Conservation (phyloP, 2,113 vertebrate genomes). For the Nipponia nippon region DNA sequence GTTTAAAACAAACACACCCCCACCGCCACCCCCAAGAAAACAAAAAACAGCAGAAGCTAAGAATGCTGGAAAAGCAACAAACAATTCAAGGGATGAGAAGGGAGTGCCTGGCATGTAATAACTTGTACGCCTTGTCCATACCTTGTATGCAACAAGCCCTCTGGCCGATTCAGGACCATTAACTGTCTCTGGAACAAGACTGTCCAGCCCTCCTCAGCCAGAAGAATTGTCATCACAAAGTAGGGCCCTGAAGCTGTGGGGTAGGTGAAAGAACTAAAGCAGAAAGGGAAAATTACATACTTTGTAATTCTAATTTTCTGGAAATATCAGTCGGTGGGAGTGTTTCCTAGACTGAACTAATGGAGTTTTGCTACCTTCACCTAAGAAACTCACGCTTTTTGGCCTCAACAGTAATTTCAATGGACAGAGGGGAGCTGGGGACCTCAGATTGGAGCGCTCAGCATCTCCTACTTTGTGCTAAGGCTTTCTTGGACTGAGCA, state of each 20-base stretch:
- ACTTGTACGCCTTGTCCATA: slow-evolving; percentile 47
- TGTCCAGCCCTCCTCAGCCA: slow-evolving; percentile 68
- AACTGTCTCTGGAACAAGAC: slow-evolving; percentile 69
- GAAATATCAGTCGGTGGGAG: slow-evolving; percentile 8
- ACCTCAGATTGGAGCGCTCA: background rate
- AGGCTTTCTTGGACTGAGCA: background rate
- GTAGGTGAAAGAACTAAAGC: slow-evolving; percentile 68
- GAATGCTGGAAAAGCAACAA: slow-evolving; percentile 43
- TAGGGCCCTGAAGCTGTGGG: slow-evolving; percentile 63
- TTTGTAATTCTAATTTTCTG: slow-evolving; percentile 43
- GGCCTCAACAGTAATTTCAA: background rate
- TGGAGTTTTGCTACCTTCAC: background rate
- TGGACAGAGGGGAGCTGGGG: background rate
- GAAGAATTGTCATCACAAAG: slow-evolving; percentile 72
- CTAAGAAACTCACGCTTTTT: background rate
- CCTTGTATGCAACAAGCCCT: slow-evolving; percentile 70
- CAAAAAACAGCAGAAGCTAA: background rate
- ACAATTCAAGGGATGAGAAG: slow-evolving; percentile 17
- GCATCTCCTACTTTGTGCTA: background rate
- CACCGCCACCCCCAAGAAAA: background rate
- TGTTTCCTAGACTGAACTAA: background rate
- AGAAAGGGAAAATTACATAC: slow-evolving; percentile 67
- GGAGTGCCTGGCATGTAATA: slow-evolving; percentile 41
- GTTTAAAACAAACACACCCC: background rate
- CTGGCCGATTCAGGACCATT: slow-evolving; percentile 67